A percentile compares a stretch with the other conserved stretches of the same genome.
These are phyloP conservation scores for Ophion obscuratus DNA, from an alignment of 2,888 invertebrate genomes.

Conservation along the genomic window DNA sequence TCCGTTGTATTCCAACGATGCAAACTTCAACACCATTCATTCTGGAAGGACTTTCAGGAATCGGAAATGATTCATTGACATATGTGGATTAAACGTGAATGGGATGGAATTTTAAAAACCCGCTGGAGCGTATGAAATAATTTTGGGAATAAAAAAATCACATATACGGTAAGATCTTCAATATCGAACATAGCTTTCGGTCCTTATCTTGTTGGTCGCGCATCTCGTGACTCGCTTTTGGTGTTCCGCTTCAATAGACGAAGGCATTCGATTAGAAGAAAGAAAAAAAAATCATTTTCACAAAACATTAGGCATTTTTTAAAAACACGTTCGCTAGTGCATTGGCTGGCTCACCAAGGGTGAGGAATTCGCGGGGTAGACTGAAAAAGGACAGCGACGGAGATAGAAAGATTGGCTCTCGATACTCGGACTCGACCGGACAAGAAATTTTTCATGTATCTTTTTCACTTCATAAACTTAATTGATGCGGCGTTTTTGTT, in stretches of 20 bases:
- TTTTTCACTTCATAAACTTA: slow-evolving; percentile 83
- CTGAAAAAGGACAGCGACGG: neutral
- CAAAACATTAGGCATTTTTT: neutral
- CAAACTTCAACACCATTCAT: no score
- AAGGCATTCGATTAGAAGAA: slow-evolving; percentile 15
- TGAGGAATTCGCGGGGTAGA: neutral
- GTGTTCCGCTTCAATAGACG: neutral
- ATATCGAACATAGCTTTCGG: no score
- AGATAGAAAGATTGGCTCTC: slow-evolving; percentile 56
- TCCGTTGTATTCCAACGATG: no score
- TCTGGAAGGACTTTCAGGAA: no score
- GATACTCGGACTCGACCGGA: slow-evolving; percentile 64
- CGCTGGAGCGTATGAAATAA: no score
- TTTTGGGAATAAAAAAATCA: no score
- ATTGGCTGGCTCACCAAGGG: neutral
- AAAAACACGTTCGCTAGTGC: neutral
- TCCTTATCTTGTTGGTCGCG: neutral
- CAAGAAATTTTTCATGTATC: slow-evolving; percentile 72
- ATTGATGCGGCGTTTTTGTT: slow-evolving; percentile 78
- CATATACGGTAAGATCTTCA: no score
- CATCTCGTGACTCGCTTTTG: neutral
- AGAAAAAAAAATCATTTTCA: neutral
- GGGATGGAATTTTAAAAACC: no score
- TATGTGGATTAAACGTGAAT: no score
- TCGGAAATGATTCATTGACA: no score